phyloP scores from a whole-genome alignment of 2,888 invertebrate genomes.

The Ethmia dodecea region DNA sequence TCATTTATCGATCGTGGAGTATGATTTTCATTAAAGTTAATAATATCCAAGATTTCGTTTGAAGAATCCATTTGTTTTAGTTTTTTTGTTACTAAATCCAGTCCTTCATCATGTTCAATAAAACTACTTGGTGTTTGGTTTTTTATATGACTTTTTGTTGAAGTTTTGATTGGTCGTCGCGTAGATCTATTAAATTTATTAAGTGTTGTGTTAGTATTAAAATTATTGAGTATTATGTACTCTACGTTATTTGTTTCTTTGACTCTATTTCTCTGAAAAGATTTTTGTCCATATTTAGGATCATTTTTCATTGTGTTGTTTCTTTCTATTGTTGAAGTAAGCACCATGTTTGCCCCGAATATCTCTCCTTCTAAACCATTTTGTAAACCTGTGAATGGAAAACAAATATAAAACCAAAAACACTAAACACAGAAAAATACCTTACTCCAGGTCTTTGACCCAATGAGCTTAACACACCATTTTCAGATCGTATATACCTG shows the following conservation, averaged over 20 bases:
- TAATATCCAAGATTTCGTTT: slow-evolving; percentile 34
- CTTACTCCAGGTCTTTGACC: not conserved
- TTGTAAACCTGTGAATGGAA: slow-evolving; percentile 59
- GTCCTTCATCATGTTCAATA: slow-evolving; percentile 31
- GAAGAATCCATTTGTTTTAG: slow-evolving; percentile 16
- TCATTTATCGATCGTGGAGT: slow-evolving; percentile 17
- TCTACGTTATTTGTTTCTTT: slow-evolving; percentile 31
- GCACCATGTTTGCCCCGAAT: slow-evolving; percentile 81
- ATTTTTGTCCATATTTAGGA: slow-evolving; percentile 41
- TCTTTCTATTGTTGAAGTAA: slow-evolving; percentile 74
- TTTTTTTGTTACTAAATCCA: slow-evolving; percentile 10
- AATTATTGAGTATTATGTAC: slow-evolving; percentile 48
- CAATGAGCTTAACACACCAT: not conserved
- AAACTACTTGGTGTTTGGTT: slow-evolving; percentile 34
- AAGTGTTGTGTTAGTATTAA: slow-evolving; percentile 41
- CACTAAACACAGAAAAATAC: no score
- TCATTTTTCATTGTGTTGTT: slow-evolving; percentile 44
- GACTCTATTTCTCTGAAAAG: slow-evolving; percentile 44
- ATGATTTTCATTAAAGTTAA: slow-evolving; percentile 16
- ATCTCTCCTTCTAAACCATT: slow-evolving; percentile 84
- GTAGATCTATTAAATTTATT: slow-evolving; percentile 37
- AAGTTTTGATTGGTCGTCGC: slow-evolving; percentile 19
- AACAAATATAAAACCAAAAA: no score
- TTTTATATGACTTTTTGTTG: slow-evolving; percentile 31
- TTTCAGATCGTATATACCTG: slow-evolving; percentile 57